Conservation (phyloP, 1,140 invertebrate species). For the Venustaconcha ellipsiformis region DNA sequence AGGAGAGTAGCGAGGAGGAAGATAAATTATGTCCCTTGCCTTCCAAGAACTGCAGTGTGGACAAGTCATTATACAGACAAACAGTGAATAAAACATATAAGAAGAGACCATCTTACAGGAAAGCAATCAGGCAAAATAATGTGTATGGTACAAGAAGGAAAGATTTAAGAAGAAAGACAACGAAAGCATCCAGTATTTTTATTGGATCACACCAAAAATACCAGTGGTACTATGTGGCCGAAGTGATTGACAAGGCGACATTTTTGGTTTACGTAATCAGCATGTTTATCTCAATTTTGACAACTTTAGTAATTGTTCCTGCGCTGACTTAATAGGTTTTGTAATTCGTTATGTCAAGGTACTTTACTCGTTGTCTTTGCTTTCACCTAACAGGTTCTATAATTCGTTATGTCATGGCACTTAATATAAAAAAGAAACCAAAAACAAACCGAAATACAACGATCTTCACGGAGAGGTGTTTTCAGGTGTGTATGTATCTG, state of each 20-base stretch:
- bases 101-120: constrained; percentile 13
- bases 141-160: neutral
- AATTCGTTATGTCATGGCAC: too few relatives aligned
- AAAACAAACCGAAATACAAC: too few relatives aligned
- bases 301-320: constrained; percentile 55
- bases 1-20: too few relatives aligned
- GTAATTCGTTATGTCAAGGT: too few relatives aligned
- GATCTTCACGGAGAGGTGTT: too few relatives aligned
- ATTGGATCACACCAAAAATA: constrained; percentile 27
- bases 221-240: constrained; percentile 60
- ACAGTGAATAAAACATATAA: neutral
- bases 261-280: constrained; percentile 54
- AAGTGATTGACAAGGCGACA: constrained; percentile 50
- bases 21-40: neutral
- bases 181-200: constrained; percentile 6
- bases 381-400: too few relatives aligned
- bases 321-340: constrained; percentile 7
- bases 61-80: neutral
- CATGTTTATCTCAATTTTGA: constrained; percentile 49
- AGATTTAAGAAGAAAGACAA: neutral
- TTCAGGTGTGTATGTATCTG: too few relatives aligned
- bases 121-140: constrained; percentile 9
- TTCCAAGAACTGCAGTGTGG: neutral
- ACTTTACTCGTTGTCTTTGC: too few relatives aligned
- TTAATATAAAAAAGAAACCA: too few relatives aligned